A percentile compares a stretch with the other conserved stretches of the same genome.
Evolutionary conservation across 2,797 vertebrate genomes (phyloP).

Genomic region (Ptychadena robeensis): DNA sequence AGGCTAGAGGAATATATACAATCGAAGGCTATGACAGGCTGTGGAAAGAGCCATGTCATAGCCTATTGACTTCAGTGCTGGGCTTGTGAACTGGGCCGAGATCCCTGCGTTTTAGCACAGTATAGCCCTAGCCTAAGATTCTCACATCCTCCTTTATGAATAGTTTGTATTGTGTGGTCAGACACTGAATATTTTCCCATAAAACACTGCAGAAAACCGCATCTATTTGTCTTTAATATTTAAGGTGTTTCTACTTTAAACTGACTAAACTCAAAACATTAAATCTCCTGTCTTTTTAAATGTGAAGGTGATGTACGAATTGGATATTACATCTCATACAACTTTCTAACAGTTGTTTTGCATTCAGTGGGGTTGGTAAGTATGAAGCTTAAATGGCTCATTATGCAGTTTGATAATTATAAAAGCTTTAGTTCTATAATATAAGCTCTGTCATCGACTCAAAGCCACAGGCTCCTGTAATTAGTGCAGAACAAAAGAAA

Average conservation of each 20-base stretch:
- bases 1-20: too few species aligned
- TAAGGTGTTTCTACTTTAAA: background rate
- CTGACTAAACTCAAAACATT: background rate
- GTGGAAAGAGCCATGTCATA: too few species aligned
- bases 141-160: too few species aligned
- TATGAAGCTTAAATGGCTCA: conserved; percentile 33
- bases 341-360: conserved; percentile 19
- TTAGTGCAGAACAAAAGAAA: conserved; percentile 31
- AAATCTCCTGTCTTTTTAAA: background rate
- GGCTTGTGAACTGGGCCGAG: too few species aligned
- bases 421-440: conserved; percentile 26
- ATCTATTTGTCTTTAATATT: background rate
- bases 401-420: conserved; percentile 45
- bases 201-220: too few species aligned
- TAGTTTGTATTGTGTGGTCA: too few species aligned
- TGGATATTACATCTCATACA: background rate
- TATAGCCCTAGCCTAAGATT: too few species aligned
- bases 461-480: conserved; percentile 40
- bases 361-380: conserved; percentile 3
- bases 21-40: too few species aligned
- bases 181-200: too few species aligned
- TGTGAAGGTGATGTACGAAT: background rate
- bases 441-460: conserved; percentile 36
- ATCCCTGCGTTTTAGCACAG: too few species aligned
- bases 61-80: too few species aligned